Percentiles rank a stretch among this genome's conserved stretches.
Conservation (phyloP, 2,888 invertebrate species). For the Cosmia trapezina region DNA sequence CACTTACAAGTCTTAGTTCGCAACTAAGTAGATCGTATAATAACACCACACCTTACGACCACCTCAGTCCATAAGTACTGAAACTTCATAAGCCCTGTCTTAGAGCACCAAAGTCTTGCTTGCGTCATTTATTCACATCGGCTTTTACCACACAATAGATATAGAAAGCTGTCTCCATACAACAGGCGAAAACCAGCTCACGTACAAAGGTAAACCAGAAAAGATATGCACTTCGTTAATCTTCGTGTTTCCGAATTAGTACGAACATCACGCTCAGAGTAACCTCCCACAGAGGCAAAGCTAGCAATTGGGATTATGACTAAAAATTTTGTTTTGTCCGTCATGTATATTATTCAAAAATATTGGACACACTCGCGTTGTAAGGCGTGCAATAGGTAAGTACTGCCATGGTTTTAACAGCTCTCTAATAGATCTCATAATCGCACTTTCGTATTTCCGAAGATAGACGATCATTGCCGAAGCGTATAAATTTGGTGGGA, state of each 20-base stretch:
- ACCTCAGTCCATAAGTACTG: conserved; percentile 32
- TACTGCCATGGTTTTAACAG: neutral
- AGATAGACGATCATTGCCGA: neutral
- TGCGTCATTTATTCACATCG: conserved; percentile 47
- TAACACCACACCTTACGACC: conserved; percentile 34
- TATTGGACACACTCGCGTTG: too few species aligned
- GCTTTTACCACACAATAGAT: conserved; percentile 1
- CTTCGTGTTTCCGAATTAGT: neutral
- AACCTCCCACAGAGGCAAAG: neutral
- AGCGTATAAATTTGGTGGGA: neutral
- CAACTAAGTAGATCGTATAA: conserved; percentile 19
- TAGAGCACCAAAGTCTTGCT: conserved; percentile 33
- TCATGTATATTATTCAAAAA: too few species aligned
- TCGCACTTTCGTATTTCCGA: neutral
- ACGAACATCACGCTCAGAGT: too few species aligned
- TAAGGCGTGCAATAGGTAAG: too few species aligned
- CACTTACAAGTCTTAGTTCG: conserved; percentile 13
- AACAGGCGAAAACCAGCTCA: neutral
- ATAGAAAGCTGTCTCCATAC: neutral
- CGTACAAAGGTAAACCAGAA: neutral
- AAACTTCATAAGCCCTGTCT: conserved; percentile 55
- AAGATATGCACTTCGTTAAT: neutral
- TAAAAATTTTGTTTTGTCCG: too few species aligned
- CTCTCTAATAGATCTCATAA: neutral
- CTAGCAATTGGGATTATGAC: too few species aligned